Evolutionary conservation across 2,797 vertebrate genomes (phyloP), one percentile per base, ranked within the genome.

Genomic region (Cephalopachus bancanus): DNA sequence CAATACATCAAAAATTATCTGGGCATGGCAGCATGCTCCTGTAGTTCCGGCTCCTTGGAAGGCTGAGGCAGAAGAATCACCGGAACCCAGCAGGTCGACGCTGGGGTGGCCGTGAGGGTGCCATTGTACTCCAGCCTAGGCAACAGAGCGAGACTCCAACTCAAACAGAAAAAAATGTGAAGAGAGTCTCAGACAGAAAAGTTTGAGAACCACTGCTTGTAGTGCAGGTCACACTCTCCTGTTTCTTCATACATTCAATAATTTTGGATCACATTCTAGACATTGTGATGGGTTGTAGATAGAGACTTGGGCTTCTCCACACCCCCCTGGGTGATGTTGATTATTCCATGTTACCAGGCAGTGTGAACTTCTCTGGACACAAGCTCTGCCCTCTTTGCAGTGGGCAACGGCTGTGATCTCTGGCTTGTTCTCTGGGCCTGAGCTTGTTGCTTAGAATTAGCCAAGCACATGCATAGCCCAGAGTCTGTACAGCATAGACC

Each of bases 401-500:
- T 15, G 22, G 37, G 28, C 10, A 20, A 62, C 15, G 6, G 11
- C 89, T 59, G 71, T 22, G 72, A 55, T 26, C 64, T 59, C 49
- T 76, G 5, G 5, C 3, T 37, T 14, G 33, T 55, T 83, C 44
- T 69, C 20, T 19, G 7, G 11, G 33, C 49, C 33, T 57, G 37
- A 17, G 2, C 71, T 64, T 24, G 1, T 22, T 57, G 11, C 71
- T 33, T 15, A 20, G n/a, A 51, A 59, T 69, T 33, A 37, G 67
- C 57, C 19, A 1, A 1, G 1, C 19, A 75, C 3, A 1, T 2
- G 26, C 7, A 20, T 17, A n/a, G 51, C 26, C 30, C 69, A n/a
- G 19, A 28, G 5, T 28, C 60, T 26, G 10, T 30, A 3, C 17
- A n/a, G 33, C 30, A 33, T 33, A 33, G 17, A 69, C 17, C 67